Conservation (phyloP, 2,113 vertebrate species). For the Pica pica region DNA sequence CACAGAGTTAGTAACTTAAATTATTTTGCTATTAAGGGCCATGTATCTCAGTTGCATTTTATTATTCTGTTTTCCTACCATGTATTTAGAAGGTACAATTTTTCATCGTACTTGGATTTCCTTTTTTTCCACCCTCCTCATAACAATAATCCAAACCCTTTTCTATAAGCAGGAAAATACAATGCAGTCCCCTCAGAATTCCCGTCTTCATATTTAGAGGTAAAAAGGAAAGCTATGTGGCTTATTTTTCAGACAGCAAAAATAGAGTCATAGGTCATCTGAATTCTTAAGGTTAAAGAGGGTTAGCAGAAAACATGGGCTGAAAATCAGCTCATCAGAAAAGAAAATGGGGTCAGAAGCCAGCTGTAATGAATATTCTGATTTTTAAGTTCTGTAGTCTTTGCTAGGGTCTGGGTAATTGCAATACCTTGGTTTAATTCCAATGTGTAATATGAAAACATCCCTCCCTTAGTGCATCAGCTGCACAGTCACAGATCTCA, state of each 20-base stretch:
- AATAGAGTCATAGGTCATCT: not conserved
- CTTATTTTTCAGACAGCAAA: not conserved
- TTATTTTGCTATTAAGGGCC: not conserved
- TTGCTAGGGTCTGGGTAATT: not conserved
- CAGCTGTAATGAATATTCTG: not conserved
- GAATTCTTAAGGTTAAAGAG: not conserved
- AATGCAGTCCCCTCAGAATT: not conserved
- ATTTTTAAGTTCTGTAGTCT: not conserved
- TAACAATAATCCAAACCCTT: not conserved
- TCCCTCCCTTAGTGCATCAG: not conserved
- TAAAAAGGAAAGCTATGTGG: not conserved
- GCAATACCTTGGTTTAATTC: not conserved
- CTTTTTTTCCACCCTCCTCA: rapidly evolving
- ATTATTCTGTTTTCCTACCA: not conserved
- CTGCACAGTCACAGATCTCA: not conserved
- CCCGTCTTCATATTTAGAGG: not conserved
- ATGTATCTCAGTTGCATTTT: not conserved
- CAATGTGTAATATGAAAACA: not conserved
- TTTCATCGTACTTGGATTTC: not conserved
- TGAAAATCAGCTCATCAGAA: not conserved
- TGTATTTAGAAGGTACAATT: not conserved
- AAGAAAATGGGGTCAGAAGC: not conserved
- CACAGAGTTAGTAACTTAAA: not conserved
- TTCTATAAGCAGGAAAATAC: not conserved
- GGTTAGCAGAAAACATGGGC: not conserved